phyloP scores from a whole-genome alignment of 2,888 invertebrate genomes.

The Sarcophaga rosellei region DNA sequence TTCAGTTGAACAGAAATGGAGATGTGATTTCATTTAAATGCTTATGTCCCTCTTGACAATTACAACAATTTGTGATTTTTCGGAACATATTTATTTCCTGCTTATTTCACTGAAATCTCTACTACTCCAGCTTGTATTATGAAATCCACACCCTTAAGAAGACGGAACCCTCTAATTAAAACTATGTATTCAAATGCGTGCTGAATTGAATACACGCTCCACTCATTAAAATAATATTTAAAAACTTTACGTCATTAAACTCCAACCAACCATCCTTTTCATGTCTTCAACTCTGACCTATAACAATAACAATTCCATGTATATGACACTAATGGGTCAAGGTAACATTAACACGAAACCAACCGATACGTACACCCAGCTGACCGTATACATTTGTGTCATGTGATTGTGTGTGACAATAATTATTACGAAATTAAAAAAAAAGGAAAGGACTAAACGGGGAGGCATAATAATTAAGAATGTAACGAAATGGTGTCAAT shows the following conservation, averaged over 20 bases:
- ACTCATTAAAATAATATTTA: neutral
- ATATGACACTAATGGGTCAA: conserved; percentile 19
- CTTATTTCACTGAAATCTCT: no score
- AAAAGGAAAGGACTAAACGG: conserved; percentile 1
- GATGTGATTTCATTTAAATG: no score
- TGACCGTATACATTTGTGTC: conserved; percentile 13
- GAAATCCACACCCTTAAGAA: neutral
- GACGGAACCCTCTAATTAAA: neutral
- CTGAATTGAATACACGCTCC: neutral
- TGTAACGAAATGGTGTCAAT: conserved; percentile 51
- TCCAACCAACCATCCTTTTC: neutral
- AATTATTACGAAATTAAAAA: conserved; percentile 23
- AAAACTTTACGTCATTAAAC: neutral
- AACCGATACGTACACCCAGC: neutral
- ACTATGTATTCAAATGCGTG: neutral
- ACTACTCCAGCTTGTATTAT: neutral
- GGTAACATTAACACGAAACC: neutral
- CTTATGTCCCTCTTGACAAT: no score
- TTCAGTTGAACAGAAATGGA: no score
- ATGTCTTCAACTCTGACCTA: conserved; percentile 19
- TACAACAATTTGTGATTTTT: no score
- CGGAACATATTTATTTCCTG: no score
- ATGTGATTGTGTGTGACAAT: conserved; percentile 7
- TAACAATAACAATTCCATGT: neutral
- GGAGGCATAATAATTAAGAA: neutral